These are phyloP conservation scores for Anguilla obscura DNA, from an alignment of 2,797 vertebrate genomes.

Conservation along the genomic window DNA sequence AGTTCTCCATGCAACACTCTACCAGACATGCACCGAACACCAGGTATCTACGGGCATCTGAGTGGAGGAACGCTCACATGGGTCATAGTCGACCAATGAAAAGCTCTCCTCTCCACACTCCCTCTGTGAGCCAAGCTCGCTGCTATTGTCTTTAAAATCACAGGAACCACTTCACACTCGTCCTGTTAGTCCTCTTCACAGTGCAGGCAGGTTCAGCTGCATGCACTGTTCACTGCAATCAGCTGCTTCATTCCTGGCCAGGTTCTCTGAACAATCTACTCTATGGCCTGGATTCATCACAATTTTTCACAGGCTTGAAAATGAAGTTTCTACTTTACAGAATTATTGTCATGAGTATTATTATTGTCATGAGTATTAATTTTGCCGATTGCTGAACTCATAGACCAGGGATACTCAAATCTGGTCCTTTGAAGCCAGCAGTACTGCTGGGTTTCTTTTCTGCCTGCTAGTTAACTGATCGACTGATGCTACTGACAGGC, in stretches of 20 bases:
- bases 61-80: background rate
- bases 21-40: background rate
- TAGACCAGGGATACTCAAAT: background rate
- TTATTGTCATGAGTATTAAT: background rate
- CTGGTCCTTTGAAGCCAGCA: background rate
- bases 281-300: background rate
- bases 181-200: constrained; percentile 1
- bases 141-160: background rate
- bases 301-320: background rate
- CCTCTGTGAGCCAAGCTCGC: background rate
- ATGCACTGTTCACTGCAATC: background rate
- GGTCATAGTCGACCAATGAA: background rate
- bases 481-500: background rate
- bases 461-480: background rate
- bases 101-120: background rate
- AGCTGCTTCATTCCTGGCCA: background rate
- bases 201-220: background rate
- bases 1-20: constrained; percentile 4
- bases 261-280: background rate
- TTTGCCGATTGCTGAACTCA: background rate
- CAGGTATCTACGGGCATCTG: background rate
- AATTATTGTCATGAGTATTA: background rate
- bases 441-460: background rate
- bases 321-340: background rate
- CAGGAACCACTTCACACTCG: background rate